Base-by-base conservation (phyloP, 37 sponge, comb jelly and placozoan genomes). In the Corticium candelabrum region DNA sequence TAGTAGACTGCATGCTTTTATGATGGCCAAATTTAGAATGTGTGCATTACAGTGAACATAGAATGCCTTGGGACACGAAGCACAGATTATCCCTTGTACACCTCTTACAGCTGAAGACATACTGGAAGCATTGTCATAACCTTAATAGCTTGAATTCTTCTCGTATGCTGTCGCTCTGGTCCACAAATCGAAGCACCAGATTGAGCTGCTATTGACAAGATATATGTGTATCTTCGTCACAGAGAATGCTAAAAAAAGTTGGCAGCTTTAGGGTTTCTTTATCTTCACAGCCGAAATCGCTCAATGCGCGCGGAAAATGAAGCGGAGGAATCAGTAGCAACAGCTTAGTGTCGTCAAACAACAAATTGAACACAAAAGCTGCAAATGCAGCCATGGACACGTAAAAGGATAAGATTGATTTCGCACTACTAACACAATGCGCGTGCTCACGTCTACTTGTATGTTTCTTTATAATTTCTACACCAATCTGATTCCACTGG, bases 1-100 rank as follows among this genome's bases (percentile, higher is more conserved):
- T 70, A 39, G 80, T 5, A 82, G 41, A 2, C n/a, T 74, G 40
- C 87, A 86, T 31, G 87, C 82, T 7, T 78, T 77, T 67, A 86
- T 83, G 27, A 86, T 39, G 81, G 43, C 67, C n/a, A 86, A 39
- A 78, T 82, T 82, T 30, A 86, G 39, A 7, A 39, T 56, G 80
- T 86, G 87, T 27, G 83, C 40, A 74, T 56, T 68, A 85, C 85
- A 79, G 37, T 85, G 85, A 80, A 31, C 38, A 67, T 86, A 81
- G 34, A 78, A 5, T 21, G 56, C 56, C 39, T 81, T 81, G 69
- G 71, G 30, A 40, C 79, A 79, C 27, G 82, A 81, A 35, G 2
- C 15, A 3, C 35, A 3, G 15, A 76, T 76, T 36, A 34, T 38
- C 31, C 38, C 56, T 31, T 37, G 41, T 38, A 76, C 82, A 29